Percentiles rank a stretch among this genome's conserved stretches.
Evolutionary conservation across 2,797 vertebrate species (phyloP).

Genomic region (Fratercula arctica): DNA sequence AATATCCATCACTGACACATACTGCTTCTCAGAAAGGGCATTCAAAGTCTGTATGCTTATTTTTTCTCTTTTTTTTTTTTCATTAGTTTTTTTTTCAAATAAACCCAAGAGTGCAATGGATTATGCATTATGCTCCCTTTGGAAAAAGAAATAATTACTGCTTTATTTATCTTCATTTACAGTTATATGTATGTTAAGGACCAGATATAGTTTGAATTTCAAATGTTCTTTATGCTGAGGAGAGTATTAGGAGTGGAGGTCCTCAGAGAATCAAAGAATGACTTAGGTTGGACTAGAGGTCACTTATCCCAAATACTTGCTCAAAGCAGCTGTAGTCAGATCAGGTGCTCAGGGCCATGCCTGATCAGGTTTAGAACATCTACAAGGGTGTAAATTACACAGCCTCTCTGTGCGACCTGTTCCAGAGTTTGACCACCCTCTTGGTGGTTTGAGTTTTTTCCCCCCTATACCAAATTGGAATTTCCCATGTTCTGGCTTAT

Average conservation of each 20-base stretch:
- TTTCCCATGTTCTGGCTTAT: not conserved
- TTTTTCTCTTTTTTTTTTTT: not conserved
- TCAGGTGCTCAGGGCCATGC: not conserved
- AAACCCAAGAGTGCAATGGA: not conserved
- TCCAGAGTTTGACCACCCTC: not conserved
- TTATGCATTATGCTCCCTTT: not conserved
- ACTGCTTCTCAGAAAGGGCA: not conserved
- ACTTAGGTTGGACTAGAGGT: not conserved
- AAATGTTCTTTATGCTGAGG: not conserved
- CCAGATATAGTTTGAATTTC: not conserved
- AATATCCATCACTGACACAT: not conserved
- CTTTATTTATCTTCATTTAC: not conserved
- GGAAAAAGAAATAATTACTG: not conserved
- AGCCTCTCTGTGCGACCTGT: not conserved
- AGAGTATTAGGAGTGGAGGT: not conserved
- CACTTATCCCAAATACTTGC: not conserved
- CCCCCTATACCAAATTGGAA: not conserved
- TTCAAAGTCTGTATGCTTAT: not conserved
- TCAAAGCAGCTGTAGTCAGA: not conserved
- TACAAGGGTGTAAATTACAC: not conserved
- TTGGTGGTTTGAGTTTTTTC: not conserved
- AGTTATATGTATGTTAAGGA: not conserved
- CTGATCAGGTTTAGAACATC: not conserved
- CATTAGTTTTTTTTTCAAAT: not conserved
- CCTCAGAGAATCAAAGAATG: not conserved